These are phyloP conservation scores for Hydropsyche tenuis DNA, from an alignment of 1,140 invertebrate genomes.

Conservation along the genomic window DNA sequence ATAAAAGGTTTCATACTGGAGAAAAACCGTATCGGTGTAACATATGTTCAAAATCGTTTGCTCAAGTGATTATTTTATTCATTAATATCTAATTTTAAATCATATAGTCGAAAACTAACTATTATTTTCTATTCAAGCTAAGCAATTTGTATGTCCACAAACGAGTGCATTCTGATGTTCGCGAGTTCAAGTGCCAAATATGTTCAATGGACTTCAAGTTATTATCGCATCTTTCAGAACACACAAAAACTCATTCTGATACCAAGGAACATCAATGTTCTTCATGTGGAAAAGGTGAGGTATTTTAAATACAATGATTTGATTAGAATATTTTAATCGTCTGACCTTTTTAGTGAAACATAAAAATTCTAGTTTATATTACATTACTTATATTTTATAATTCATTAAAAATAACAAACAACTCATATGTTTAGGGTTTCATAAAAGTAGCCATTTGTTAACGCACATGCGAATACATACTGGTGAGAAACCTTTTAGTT, in stretches of 20 bases:
- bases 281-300: slow-evolving; percentile 35
- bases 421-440: slow-evolving; percentile 34
- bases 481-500: slow-evolving; percentile 35
- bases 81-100: neutral
- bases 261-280: slow-evolving; percentile 31
- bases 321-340: slow-evolving; percentile 25
- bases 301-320: neutral
- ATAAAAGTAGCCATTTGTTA: slow-evolving; percentile 29
- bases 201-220: slow-evolving; percentile 38
- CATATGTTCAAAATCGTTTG: slow-evolving; percentile 39
- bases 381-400: too few relatives aligned
- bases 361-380: too few relatives aligned
- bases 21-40: slow-evolving; percentile 50
- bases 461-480: slow-evolving; percentile 37
- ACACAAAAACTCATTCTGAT: slow-evolving; percentile 37
- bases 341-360: too few relatives aligned
- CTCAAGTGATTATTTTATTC: neutral
- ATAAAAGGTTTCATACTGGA: slow-evolving; percentile 60
- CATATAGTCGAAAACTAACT: neutral
- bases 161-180: slow-evolving; percentile 26
- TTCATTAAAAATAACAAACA: too few relatives aligned
- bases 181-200: slow-evolving; percentile 25
- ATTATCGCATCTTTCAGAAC: slow-evolving; percentile 36
- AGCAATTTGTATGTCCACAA: slow-evolving; percentile 36
- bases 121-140: neutral